Evolutionary conservation across 2,888 invertebrate genomes (phyloP), one percentile per base, ranked within the genome.

Genomic region (Zygogramma bicolorata): DNA sequence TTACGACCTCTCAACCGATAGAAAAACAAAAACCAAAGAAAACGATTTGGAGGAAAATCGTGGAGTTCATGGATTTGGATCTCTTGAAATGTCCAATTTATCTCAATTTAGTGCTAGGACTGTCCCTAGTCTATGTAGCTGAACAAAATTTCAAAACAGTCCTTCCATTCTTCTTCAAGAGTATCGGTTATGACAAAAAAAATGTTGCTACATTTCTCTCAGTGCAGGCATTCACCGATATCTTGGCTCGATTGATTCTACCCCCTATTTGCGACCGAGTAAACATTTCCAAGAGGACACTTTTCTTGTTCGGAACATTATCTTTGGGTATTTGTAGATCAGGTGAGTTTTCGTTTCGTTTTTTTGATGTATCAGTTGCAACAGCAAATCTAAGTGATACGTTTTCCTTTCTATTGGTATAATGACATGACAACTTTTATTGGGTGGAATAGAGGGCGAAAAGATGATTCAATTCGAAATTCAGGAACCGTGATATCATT

Each of bases 191-290:
- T 82, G 88, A 90, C 71, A 92, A 91, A 85, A 86, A 89, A 53
- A 92, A 94, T 78, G 91, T 93, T 22, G 94, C 94, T 61, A 91
- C 92, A 81, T 94, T 93, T 82, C 88, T 94, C 59, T 94, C 93
- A 6, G 90, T 93, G 83, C 93, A 93, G 34, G 94, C 94, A 7
- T 91, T 93, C 29, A 92, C 93, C 10, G 94, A 94, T 84, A 92
- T 94, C 74, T 86, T 93, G 61, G 93, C 94, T 25, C 90, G 94
- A 74, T 88, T 94, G 79, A 89, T 93, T 40, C 85, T 94, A 78
- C 94, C 94, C 29, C 93, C 93, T 15, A 90, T 94, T 79, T 94
- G 93, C 82, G 94, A 94, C 84, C 89, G 91, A 71, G 77, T 88
- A 18, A 83, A 82, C 53, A 90, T 93, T 77, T 91, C 91, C 20